These are phyloP conservation scores for Heteromormyrus szaboi DNA, from an alignment of 2,797 vertebrate species.

Conservation along the genomic window DNA sequence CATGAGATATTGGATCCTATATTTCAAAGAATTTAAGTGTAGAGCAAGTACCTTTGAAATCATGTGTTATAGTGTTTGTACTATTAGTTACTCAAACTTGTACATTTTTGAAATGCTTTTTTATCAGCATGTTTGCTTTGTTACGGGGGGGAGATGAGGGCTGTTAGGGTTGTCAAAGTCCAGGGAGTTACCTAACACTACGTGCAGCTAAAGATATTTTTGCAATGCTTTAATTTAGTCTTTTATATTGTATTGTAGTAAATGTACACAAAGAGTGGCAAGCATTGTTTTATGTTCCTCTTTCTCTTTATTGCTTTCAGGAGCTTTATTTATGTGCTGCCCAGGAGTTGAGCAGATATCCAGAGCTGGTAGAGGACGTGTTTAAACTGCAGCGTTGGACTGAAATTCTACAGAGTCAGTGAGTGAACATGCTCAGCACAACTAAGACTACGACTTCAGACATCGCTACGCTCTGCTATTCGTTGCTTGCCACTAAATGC, in stretches of 20 bases:
- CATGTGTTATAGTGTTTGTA: neutral
- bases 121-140: conserved; percentile 7
- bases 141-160: neutral
- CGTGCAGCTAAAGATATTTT: neutral
- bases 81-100: neutral
- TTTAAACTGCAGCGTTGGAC: conserved; percentile 84
- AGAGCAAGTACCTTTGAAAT: neutral
- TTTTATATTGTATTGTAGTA: neutral
- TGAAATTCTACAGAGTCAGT: conserved; percentile 86
- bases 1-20: neutral
- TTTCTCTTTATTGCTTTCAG: conserved; percentile 44
- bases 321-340: conserved; percentile 84
- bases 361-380: conserved; percentile 82
- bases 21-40: neutral
- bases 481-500: neutral
- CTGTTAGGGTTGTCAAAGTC: neutral
- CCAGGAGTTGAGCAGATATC: conserved; percentile 76
- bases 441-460: neutral
- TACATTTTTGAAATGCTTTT: neutral
- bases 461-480: neutral
- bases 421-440: conserved; percentile 41
- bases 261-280: neutral
- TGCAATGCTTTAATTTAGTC: neutral
- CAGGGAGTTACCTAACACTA: neutral
- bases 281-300: neutral